Percentiles rank a stretch among this genome's conserved stretches.
phyloP scores from a whole-genome alignment of 2,113 vertebrate species.

The zebrafish (Danio rerio) region DNA sequence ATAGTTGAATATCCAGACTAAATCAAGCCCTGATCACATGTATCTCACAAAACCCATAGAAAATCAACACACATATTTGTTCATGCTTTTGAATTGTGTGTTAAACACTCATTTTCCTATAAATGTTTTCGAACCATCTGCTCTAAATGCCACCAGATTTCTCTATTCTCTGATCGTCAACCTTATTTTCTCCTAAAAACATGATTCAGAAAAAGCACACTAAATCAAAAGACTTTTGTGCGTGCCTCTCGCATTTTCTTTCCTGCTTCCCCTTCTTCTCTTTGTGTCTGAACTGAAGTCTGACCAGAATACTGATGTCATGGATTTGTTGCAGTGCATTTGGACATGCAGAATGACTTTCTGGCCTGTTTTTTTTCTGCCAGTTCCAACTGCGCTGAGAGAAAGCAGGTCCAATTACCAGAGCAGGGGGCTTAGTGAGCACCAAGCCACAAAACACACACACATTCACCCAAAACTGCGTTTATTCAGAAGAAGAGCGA shows the following conservation, averaged over 20 bases:
- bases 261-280: constrained; percentile 27
- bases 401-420: constrained; percentile 65
- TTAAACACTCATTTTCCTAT: constrained; percentile 19
- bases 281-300: constrained; percentile 48
- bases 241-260: constrained; percentile 14
- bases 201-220: constrained; percentile 56
- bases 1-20: too few species aligned
- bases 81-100: background rate
- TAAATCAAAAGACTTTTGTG: constrained; percentile 65
- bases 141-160: constrained; percentile 52
- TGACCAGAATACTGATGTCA: constrained; percentile 63
- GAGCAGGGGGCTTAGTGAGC: constrained; percentile 53
- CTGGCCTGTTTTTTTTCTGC: constrained; percentile 61
- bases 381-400: constrained; percentile 63
- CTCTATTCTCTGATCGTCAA: constrained; percentile 28
- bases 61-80: constrained; percentile 9
- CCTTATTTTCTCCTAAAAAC: constrained; percentile 24
- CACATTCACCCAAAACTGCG: constrained; percentile 15
- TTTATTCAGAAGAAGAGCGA: constrained; percentile 58
- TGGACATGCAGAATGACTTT: constrained; percentile 65
- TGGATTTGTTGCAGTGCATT: constrained; percentile 60
- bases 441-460: constrained; percentile 39
- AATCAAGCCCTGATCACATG: too few species aligned
- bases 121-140: background rate
- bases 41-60: background rate